A percentile compares a stretch with the other conserved stretches of the same genome.
These are phyloP conservation scores for Oryzias woworae DNA, from an alignment of 2,113 vertebrate genomes.

Conservation along the genomic window DNA sequence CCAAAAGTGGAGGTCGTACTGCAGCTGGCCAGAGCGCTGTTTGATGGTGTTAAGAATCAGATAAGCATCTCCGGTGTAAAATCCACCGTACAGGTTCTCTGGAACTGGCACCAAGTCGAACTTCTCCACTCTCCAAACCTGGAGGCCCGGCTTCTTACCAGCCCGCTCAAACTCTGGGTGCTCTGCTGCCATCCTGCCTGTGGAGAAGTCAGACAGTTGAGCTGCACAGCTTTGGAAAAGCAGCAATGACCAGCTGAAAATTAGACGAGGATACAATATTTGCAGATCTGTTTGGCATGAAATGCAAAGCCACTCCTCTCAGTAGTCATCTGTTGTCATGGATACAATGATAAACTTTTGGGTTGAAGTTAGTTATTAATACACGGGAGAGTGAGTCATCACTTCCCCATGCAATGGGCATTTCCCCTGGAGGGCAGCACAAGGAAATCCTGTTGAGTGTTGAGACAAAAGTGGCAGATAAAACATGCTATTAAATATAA, in stretches of 20 bases:
- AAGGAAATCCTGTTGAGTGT: conserved; percentile 40
- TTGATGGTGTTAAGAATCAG: conserved; percentile 92
- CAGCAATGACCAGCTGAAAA: neutral
- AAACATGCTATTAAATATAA: conserved; percentile 2
- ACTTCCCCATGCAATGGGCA: conserved; percentile 9
- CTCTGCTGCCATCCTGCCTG: conserved; percentile 85
- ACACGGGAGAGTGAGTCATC: conserved; percentile 49
- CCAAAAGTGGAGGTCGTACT: conserved; percentile 98
- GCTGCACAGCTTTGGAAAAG: neutral
- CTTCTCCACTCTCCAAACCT: conserved; percentile 96
- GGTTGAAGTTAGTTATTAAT: conserved; percentile 52
- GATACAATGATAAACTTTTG: conserved; percentile 56
- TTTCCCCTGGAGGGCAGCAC: conserved; percentile 40
- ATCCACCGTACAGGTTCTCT: conserved; percentile 87
- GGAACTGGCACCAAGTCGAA: conserved; percentile 94
- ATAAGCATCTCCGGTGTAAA: conserved; percentile 94
- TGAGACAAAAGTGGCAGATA: neutral
- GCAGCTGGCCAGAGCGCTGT: conserved; percentile 86
- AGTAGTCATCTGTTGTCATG: conserved; percentile 29
- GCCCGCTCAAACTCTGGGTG: conserved; percentile 91
- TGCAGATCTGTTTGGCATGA: neutral
- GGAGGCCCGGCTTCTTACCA: conserved; percentile 88
- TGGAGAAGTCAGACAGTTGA: conserved; percentile 35
- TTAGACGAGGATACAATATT: neutral
- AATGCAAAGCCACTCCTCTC: conserved; percentile 27